Base-by-base conservation (phyloP, 2,888 invertebrate genomes). In the Dolichomitus sp. region DNA sequence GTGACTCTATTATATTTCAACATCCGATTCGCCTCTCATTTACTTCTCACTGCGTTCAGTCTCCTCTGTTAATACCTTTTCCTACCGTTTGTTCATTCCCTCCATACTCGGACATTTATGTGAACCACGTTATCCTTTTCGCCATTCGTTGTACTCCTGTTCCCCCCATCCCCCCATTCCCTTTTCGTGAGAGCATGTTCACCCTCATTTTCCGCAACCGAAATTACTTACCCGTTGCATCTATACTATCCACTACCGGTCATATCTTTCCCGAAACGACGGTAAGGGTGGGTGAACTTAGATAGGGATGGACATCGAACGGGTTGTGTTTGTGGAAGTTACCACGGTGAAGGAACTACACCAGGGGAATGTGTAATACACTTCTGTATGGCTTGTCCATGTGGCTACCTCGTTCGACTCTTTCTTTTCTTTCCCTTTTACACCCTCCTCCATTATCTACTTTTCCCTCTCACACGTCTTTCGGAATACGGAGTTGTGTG, bases 401-500 rank as follows among this genome's bases (percentile, higher is more conserved):
- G 45, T 17, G 30, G 50, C n/a, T 81, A 40, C 14, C 48, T 3
- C 30, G 37, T 61, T 33, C 63, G 33, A 42, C 63, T 73, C 73
- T 54, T 77, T 37, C 9, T 45, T 57, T 63, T 65, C 40, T 6
- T 23, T 50, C 50, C 37, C 30, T 27, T 14, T 40, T 57, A 7
- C 23, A 9, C 7, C 27, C 42, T 37, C 57, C 12, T 4, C 7
- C 1, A 37, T 23, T 33, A 45, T 45, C 54, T 54, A 59, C 54
- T 54, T 66, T 37, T 37, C 17, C 27, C 50, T 37, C 19, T 14
- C 23, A 19, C 33, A 19, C 23, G 17, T 61, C 17, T 54, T 73
- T 33, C 70, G 59, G 30, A 75, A 73, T 61, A 74, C 69, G 76
- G 73, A 82, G 57, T 68, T 77, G 76, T 84, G 23, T 23, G 80